phyloP scores from a whole-genome alignment of 2,888 invertebrate genomes.

The Slavum lentiscoides region DNA sequence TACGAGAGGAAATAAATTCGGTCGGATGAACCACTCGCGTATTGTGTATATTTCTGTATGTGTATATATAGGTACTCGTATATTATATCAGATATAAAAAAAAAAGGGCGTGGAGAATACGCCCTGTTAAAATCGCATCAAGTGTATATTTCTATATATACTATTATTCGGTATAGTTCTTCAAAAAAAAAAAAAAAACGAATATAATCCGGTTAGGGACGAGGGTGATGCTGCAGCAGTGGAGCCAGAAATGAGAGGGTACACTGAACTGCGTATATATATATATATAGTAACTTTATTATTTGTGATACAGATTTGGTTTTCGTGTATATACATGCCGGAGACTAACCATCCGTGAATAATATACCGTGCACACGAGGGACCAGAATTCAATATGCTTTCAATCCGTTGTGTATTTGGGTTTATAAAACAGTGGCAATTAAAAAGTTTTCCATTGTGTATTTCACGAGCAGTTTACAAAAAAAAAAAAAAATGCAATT shows the following conservation, averaged over 20 bases:
- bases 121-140: constrained; percentile 9
- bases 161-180: neutral
- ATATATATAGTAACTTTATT: neutral
- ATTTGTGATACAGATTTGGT: constrained; percentile 1
- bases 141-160: neutral
- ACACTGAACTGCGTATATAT: neutral
- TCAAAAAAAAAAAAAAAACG: neutral
- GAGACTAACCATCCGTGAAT: constrained; percentile 11
- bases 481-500: too few relatives aligned
- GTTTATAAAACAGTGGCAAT: neutral
- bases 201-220: constrained; percentile 24
- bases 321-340: too few relatives aligned
- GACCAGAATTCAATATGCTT: constrained; percentile 10
- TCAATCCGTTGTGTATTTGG: neutral
- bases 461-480: too few relatives aligned
- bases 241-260: neutral
- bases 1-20: too few relatives aligned
- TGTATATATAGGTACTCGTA: too few relatives aligned
- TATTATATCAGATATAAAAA: neutral
- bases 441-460: neutral
- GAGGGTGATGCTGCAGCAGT: neutral
- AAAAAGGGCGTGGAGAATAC: constrained; percentile 14
- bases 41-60: too few relatives aligned
- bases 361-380: neutral
- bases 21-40: too few relatives aligned